These are phyloP conservation scores for Sarcophaga bullata DNA, from an alignment of 1,140 invertebrate genomes.

Conservation along the genomic window DNA sequence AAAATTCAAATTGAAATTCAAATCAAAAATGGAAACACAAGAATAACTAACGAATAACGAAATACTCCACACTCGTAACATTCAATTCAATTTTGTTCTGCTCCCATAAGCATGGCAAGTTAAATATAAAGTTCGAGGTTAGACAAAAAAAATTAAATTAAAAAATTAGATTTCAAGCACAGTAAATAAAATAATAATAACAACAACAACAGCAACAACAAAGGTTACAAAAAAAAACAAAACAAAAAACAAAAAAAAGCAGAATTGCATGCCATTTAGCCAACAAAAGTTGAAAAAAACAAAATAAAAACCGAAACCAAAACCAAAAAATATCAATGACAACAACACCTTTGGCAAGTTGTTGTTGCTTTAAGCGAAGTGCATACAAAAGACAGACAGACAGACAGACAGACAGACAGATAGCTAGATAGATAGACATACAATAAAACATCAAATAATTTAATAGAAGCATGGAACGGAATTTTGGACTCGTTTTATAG, in stretches of 20 bases:
- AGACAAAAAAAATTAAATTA: conserved; percentile 24
- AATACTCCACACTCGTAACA: background rate
- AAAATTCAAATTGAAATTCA: background rate
- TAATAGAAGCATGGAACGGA: no score
- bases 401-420: no score
- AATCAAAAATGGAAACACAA: background rate
- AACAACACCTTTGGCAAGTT: conserved; percentile 40
- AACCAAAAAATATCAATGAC: conserved; percentile 36
- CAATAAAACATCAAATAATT: no score
- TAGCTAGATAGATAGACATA: no score
- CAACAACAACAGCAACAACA: conserved; percentile 4
- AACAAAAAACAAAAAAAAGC: no score
- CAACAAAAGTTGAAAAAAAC: conserved; percentile 16
- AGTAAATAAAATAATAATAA: background rate
- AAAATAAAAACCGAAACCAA: background rate
- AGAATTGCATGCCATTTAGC: background rate
- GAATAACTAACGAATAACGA: background rate
- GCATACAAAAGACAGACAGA: no score
- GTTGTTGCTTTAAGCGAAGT: no score
- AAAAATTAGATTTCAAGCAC: conserved; percentile 31
- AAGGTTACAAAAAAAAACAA: background rate
- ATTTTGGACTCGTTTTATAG: no score
- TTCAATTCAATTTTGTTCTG: conserved; percentile 36
- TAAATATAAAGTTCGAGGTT: conserved; percentile 41
- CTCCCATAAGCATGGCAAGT: conserved; percentile 36